Percentiles rank a stretch among this genome's conserved stretches.
phyloP scores from a whole-genome alignment of 2,888 invertebrate genomes.

The Temnothorax unifasciatus region DNA sequence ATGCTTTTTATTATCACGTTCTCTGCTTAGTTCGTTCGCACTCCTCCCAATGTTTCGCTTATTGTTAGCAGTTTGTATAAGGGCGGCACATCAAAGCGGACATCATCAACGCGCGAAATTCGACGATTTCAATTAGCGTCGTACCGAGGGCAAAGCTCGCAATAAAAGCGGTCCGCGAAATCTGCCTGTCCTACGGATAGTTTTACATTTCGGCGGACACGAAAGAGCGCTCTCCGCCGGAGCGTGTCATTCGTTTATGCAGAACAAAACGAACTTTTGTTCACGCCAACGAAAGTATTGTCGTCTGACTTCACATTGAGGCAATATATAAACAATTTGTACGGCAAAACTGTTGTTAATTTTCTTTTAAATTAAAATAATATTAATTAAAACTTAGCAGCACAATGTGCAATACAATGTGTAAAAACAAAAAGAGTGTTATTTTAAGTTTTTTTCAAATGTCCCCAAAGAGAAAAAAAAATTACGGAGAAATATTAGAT shows the following conservation, averaged over 20 bases:
- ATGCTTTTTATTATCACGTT: slow-evolving; percentile 29
- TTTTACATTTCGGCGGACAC: slow-evolving; percentile 70
- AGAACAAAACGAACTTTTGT: slow-evolving; percentile 62
- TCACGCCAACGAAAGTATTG: slow-evolving; percentile 61
- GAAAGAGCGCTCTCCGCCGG: slow-evolving; percentile 63
- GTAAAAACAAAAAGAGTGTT: neutral
- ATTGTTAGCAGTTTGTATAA: slow-evolving; percentile 48
- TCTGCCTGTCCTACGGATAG: slow-evolving; percentile 62
- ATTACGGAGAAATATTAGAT: neutral
- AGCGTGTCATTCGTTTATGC: slow-evolving; percentile 69
- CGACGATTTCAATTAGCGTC: slow-evolving; percentile 74
- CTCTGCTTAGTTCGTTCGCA: slow-evolving; percentile 34
- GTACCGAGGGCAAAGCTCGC: slow-evolving; percentile 69
- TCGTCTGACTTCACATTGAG: slow-evolving; percentile 41
- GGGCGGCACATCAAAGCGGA: slow-evolving; percentile 54
- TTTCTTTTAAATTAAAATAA: slow-evolving; percentile 11
- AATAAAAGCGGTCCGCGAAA: slow-evolving; percentile 73
- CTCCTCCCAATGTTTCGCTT: slow-evolving; percentile 35
- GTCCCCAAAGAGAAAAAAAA: neutral
- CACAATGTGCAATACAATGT: neutral
- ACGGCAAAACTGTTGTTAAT: neutral
- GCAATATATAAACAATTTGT: slow-evolving; percentile 34
- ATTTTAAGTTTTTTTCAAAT: neutral
- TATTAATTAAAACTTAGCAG: slow-evolving; percentile 23
- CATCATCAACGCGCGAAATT: slow-evolving; percentile 66